Base-by-base conservation (phyloP, 2,797 vertebrate species). In the Pipistrellus nathusii region DNA sequence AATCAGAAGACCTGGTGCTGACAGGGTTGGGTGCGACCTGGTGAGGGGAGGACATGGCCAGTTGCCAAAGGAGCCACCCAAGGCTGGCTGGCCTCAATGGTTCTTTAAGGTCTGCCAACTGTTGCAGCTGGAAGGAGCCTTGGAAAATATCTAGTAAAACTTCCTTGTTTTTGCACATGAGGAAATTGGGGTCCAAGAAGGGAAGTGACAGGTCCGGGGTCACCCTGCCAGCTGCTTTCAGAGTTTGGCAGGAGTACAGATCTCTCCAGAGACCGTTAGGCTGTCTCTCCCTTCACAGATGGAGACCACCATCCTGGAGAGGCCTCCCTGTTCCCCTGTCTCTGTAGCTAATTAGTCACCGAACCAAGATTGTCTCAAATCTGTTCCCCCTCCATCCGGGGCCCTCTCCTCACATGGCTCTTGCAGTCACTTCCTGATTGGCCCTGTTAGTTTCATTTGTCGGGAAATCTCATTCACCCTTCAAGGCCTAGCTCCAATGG, bases 381-480 rank as follows among this genome's bases (percentile, higher is more conserved):
- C 51, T 85, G 69, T 57, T 51, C 17, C 25, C 51, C 48, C 41
- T 93, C 66, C 27, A 38, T 71, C 66, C 51, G 0, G 30, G 71
- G 72, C 55, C 76, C 51, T 86, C 23, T 13, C 27, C 62, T 84
- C 41, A 55, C 27, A 57, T 18, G 32, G 44, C 51, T 89, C 53
- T 76, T 30, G 7, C 6, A 12, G 62, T 64, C 77, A 95, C 72
- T 96, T 97, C 87, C 93, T 86, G 80, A 80, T 78, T n/a, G 25
- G 59, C 27, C 78, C 18, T 6, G 12, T 78, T 85, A 35, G 55
- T 90, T 90, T 93, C n/a, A 41, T 35, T 82, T 84, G 76, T 83
- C 15, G 12, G 89, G 94, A 95, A 92, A 81, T 94, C 84, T 62
- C 85, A 38, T 83, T 94, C 76, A 80, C 44, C 30, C 80, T 80